These are phyloP conservation scores for Aphidius gifuensis DNA, from an alignment of 1,140 invertebrate genomes.

Conservation along the genomic window DNA sequence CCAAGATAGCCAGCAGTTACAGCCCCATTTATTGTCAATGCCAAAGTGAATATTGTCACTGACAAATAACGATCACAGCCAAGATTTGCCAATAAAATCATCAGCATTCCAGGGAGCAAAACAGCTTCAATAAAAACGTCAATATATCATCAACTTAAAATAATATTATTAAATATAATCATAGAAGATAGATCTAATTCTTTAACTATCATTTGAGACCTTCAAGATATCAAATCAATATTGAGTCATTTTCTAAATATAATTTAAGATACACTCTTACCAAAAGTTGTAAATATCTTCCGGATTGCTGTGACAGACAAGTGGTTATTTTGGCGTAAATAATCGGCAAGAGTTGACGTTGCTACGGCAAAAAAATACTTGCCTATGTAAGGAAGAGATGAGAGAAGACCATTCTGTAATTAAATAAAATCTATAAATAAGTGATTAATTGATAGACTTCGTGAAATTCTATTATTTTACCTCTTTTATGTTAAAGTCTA, in stretches of 20 bases:
- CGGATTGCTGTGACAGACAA: slow-evolving; percentile 69
- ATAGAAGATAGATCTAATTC: too few relatives aligned
- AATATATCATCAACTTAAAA: too few relatives aligned
- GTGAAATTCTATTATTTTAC: slow-evolving; percentile 48
- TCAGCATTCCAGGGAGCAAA: slow-evolving; percentile 62
- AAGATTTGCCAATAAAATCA: slow-evolving; percentile 68
- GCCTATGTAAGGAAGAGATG: slow-evolving; percentile 83
- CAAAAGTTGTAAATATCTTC: slow-evolving; percentile 66
- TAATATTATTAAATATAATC: too few relatives aligned
- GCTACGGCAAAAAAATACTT: slow-evolving; percentile 75
- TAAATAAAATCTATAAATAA: not conserved
- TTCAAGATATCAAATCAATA: too few relatives aligned
- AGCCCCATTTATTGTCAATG: slow-evolving; percentile 77
- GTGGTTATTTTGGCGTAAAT: slow-evolving; percentile 60
- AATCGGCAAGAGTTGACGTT: slow-evolving; percentile 69
- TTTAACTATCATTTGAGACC: too few relatives aligned
- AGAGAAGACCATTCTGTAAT: slow-evolving; percentile 79
- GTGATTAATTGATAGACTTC: slow-evolving; percentile 2
- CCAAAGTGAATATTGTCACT: slow-evolving; percentile 71
- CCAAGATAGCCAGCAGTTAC: slow-evolving; percentile 85
- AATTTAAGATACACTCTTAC: slow-evolving; percentile 41
- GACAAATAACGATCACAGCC: slow-evolving; percentile 67
- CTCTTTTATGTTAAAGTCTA: slow-evolving; percentile 83
- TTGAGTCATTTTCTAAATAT: too few relatives aligned
- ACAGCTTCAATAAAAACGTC: slow-evolving; percentile 52